These are phyloP conservation scores for Acanthosepion lycidas DNA, from an alignment of 2,888 invertebrate species.

Conservation along the genomic window DNA sequence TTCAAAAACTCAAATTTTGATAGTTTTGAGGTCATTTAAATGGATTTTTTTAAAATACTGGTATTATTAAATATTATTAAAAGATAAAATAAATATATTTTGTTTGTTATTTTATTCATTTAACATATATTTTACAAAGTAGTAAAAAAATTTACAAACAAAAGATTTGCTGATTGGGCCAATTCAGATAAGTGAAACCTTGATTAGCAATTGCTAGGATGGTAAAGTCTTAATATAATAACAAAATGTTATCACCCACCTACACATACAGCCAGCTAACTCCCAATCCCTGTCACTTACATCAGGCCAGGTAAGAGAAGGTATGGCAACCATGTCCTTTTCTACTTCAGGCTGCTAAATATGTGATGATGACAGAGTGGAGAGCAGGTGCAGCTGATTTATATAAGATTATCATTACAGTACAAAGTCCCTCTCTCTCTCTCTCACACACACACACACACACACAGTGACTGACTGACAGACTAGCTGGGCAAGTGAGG, in stretches of 20 bases:
- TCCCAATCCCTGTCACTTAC: background rate
- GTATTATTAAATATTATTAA: too few relatives aligned
- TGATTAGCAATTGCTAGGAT: too few relatives aligned
- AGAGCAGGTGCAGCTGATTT: background rate
- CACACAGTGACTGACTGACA: background rate
- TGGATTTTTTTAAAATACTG: too few relatives aligned
- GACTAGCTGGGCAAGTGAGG: background rate
- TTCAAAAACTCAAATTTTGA: too few relatives aligned
- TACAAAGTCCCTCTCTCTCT: background rate
- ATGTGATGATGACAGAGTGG: slow-evolving; percentile 18
- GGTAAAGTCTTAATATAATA: background rate
- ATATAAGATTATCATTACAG: slow-evolving; percentile 33
- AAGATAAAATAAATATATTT: too few relatives aligned
- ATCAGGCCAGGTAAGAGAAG: background rate
- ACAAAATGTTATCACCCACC: background rate
- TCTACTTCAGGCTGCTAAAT: background rate
- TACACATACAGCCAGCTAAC: background rate
- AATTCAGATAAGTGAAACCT: too few relatives aligned
- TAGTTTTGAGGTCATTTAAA: too few relatives aligned
- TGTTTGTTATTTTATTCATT: too few relatives aligned
- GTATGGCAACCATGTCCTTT: background rate
- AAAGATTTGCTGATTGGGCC: too few relatives aligned
- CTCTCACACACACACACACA: background rate
- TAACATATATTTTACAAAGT: too few relatives aligned
- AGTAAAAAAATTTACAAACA: too few relatives aligned